A percentile compares a stretch with the other conserved stretches of the same genome.
These are phyloP conservation scores for Damaliscus lunatus DNA, from an alignment of 2,113 vertebrate species.

Conservation along the genomic window DNA sequence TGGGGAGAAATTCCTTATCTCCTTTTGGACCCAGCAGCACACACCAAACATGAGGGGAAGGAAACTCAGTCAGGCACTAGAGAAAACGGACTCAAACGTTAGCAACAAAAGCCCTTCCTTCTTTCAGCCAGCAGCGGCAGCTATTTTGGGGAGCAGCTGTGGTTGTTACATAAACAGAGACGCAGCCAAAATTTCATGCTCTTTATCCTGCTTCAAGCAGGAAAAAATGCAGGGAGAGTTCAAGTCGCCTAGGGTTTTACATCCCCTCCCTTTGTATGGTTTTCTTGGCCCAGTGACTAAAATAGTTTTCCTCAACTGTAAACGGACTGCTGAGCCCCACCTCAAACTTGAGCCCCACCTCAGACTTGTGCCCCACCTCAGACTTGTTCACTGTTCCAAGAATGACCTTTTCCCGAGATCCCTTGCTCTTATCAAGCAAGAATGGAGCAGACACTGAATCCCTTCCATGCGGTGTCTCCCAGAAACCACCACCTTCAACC, in stretches of 20 bases:
- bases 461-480: constrained; percentile 27
- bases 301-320: constrained; percentile 51
- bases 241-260: background rate
- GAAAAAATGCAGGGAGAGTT: constrained; percentile 5
- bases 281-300: constrained; percentile 56
- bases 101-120: constrained; percentile 43
- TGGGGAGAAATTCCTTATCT: background rate
- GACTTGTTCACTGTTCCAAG: background rate
- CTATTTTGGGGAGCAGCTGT: constrained; percentile 53
- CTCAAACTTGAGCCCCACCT: background rate
- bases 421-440: background rate
- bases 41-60: background rate
- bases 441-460: background rate
- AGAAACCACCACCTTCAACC: background rate
- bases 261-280: constrained; percentile 22
- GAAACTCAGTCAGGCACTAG: background rate
- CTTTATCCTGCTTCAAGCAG: constrained; percentile 45
- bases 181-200: constrained; percentile 6
- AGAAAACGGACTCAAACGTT: constrained; percentile 20
- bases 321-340: background rate
- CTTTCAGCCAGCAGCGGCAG: constrained; percentile 46
- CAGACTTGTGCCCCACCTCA: background rate
- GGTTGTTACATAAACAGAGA: constrained; percentile 44
- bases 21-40: background rate
- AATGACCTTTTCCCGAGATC: background rate